Percentiles rank a stretch among this genome's conserved stretches.
Conservation (phyloP, 2,888 invertebrate genomes). For the Dolichopus griseipennis region DNA sequence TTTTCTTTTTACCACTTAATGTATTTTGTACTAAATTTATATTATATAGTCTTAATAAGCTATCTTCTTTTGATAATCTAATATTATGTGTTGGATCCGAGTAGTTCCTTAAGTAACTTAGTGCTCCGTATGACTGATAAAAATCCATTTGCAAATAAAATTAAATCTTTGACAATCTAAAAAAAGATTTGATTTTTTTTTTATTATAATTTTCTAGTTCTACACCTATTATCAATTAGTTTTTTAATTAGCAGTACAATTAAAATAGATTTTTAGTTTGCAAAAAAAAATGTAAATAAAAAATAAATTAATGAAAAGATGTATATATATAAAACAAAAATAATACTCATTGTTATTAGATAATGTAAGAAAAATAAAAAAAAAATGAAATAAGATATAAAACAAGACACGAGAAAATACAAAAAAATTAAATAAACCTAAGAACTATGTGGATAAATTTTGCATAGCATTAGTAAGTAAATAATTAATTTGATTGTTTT, state of each 20-base stretch:
- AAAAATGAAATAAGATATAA: too few species aligned
- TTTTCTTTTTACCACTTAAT: not conserved
- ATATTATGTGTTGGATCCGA: conserved; percentile 1
- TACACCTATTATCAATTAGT: not conserved
- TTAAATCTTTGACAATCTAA: conserved; percentile 1
- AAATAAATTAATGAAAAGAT: not conserved
- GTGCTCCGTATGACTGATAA: conserved; percentile 1
- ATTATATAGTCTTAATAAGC: not conserved
- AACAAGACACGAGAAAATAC: not conserved
- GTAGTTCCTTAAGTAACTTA: conserved; percentile 1
- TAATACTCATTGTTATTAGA: too few species aligned
- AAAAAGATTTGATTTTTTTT: not conserved
- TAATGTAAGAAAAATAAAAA: too few species aligned
- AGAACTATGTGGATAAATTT: not conserved
- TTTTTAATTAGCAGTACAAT: not conserved
- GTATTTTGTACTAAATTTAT: conserved; percentile 1
- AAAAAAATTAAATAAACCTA: not conserved
- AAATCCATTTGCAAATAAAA: conserved; percentile 4
- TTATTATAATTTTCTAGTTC: not conserved
- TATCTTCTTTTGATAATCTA: not conserved
- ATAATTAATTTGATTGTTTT: not conserved
- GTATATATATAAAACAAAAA: too few species aligned
- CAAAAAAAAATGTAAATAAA: too few species aligned
- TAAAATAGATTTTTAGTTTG: not conserved
- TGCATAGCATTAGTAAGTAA: not conserved